Conservation (phyloP, 2,797 vertebrate species). For the Acanthurus tractus region DNA sequence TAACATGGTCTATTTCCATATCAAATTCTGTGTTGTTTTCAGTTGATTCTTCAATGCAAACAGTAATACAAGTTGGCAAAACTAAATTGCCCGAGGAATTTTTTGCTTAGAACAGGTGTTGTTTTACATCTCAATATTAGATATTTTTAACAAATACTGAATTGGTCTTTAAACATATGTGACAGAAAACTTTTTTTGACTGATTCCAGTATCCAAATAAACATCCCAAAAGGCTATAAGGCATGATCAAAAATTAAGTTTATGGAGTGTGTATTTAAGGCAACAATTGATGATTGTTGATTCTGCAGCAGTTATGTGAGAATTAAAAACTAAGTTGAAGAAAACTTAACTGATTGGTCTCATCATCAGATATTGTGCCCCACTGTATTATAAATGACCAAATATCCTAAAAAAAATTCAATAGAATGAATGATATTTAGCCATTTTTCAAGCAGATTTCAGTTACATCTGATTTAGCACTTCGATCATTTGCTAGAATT, state of each 20-base stretch:
- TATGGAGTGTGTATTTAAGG: constrained; percentile 8
- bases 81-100: too few species aligned
- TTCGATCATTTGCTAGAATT: neutral
- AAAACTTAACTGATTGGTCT: neutral
- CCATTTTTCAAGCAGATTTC: neutral
- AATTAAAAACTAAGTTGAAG: neutral
- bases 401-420: neutral
- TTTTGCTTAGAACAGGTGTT: neutral
- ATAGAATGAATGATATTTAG: neutral
- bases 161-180: neutral
- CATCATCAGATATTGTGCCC: neutral
- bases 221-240: neutral
- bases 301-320: neutral
- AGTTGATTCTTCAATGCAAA: neutral
- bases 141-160: neutral
- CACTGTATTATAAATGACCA: neutral
- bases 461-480: constrained; percentile 6
- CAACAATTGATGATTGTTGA: constrained; percentile 6
- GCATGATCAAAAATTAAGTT: neutral
- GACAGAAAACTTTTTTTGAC: neutral
- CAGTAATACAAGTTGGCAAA: too few species aligned
- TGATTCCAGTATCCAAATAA: neutral
- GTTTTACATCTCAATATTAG: neutral
- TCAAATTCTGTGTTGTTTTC: neutral
- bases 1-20: neutral